Evolutionary conservation across 2,888 invertebrate species (phyloP), one percentile per base, ranked within the genome.

Genomic region (Dolomedes plantarius): DNA sequence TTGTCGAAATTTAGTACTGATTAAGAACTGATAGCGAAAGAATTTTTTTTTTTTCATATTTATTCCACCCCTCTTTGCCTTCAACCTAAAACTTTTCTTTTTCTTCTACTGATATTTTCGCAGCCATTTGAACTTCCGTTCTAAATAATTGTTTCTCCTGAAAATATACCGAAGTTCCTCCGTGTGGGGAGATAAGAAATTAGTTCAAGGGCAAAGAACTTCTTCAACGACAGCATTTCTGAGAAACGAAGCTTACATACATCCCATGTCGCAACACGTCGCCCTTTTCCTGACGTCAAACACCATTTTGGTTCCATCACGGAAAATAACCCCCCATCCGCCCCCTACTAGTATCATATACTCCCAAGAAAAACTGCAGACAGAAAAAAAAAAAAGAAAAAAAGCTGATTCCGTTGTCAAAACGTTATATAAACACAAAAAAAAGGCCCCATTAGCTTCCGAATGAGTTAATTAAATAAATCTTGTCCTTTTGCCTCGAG

Each of bases 401-500:
- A 77, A 7, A 77, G 23, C 6, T 9, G 19, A 29, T 68, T 68
- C 75, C 69, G 62, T 16, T 68, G 74, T 64, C 75, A 31, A n/a
- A 82, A 69, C 56, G 69, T 67, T 69, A 68, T 32, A 71, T 56
- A 82, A 75, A 82, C 62, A 82, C 64, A 77, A 73, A 56, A 64
- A 77, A 67, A 36, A 23, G 19, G 39, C 62, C 32, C 28, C 67
- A 56, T 67, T 71, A 73, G 76, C 72, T 83, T 83, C 83, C 77
- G 83, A 83, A 83, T 68, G 72, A 83, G 77, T 77, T 83, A 83
- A 83, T 83, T 83, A 83, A 76, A 76, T 72, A 77, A 77, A 77
- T 77, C 73, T 77, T 77, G 76, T 72, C 82, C 69, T 1, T 31
- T 82, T 76, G 71, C 64, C 65, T 46, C 9, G 27, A 71, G 36